A percentile compares a stretch with the other conserved stretches of the same genome.
These are phyloP conservation scores for Neodiprion pinetum DNA, from an alignment of 1,140 invertebrate genomes.

Conservation along the genomic window DNA sequence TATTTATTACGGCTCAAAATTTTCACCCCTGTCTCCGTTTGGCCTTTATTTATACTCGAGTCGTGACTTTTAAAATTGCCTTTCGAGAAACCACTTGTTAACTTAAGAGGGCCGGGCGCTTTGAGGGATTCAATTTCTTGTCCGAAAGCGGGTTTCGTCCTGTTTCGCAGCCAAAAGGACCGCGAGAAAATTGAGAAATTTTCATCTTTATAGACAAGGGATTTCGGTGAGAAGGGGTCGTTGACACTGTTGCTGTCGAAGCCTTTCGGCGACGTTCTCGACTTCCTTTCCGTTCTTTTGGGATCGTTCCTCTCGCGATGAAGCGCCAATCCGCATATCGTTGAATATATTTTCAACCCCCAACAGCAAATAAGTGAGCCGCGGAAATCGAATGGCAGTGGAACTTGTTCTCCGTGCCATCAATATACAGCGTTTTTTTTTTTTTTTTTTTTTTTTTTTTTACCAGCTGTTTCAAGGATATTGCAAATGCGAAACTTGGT, in stretches of 20 bases:
- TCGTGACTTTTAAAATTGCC: background rate
- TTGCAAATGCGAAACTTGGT: too few species aligned
- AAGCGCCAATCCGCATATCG: too few species aligned
- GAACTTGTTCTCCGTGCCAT: too few species aligned
- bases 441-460: too few species aligned
- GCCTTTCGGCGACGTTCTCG: background rate
- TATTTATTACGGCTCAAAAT: too few species aligned
- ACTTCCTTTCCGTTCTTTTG: too few species aligned
- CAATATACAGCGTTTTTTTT: too few species aligned
- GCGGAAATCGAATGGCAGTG: too few species aligned
- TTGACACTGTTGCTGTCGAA: background rate
- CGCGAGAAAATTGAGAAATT: background rate
- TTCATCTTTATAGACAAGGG: background rate
- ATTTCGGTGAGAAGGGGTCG: background rate
- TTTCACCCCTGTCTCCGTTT: background rate
- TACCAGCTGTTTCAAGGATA: too few species aligned
- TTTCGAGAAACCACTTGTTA: background rate
- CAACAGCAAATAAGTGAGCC: too few species aligned
- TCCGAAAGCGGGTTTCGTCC: background rate
- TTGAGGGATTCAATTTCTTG: background rate
- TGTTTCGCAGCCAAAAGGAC: background rate
- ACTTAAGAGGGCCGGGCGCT: background rate
- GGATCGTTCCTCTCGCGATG: too few species aligned
- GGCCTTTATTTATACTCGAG: background rate
- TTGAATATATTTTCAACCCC: too few species aligned